These are phyloP conservation scores for Ctenomys sociabilis DNA, from an alignment of 2,113 vertebrate genomes.

Conservation along the genomic window DNA sequence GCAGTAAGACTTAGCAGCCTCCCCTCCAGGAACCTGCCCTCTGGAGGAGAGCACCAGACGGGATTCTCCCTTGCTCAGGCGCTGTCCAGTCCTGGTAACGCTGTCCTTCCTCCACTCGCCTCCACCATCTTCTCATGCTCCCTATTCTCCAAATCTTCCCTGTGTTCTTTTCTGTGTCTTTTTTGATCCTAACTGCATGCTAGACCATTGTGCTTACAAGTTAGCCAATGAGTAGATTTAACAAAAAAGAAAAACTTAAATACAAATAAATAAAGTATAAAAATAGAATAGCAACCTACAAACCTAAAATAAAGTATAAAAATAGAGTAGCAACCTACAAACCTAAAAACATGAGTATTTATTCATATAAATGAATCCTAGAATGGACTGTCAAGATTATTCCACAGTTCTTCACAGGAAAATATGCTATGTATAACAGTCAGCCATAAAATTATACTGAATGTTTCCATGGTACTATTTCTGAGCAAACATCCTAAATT, in stretches of 20 bases:
- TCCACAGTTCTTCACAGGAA: background rate
- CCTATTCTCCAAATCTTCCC: background rate
- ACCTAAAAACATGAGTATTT: no score
- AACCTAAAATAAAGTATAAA: background rate
- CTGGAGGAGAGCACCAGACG: background rate
- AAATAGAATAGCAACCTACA: background rate
- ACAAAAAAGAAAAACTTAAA: background rate
- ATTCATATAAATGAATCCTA: no score
- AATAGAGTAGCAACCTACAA: background rate
- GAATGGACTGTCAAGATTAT: no score
- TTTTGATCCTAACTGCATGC: background rate
- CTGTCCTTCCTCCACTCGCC: background rate
- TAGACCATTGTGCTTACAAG: background rate
- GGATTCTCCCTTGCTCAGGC: background rate
- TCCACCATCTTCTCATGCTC: background rate
- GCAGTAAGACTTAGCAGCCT: background rate
- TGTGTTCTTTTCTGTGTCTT: background rate
- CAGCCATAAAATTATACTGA: background rate
- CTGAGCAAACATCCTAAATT: background rate
- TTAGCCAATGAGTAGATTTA: background rate
- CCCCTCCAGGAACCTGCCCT: background rate
- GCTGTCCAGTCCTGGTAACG: background rate
- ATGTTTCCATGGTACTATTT: background rate
- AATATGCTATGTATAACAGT: background rate
- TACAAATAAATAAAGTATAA: background rate